phyloP scores from a whole-genome alignment of 2,113 vertebrate species.

The Cheilinus undulatus region DNA sequence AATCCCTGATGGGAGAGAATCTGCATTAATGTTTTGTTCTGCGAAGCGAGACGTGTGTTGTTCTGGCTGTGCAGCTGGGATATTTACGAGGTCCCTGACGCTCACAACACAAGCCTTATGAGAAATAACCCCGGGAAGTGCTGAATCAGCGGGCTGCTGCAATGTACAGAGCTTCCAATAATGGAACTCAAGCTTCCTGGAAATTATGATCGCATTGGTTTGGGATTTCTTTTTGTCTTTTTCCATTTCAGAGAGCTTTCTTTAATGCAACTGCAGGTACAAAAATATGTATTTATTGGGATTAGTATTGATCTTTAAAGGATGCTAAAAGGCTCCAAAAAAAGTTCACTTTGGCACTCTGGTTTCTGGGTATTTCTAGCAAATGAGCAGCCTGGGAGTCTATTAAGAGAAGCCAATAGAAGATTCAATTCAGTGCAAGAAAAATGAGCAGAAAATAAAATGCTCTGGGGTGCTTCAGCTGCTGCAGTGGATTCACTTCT shows the following conservation, averaged over 20 bases:
- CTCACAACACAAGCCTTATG: conserved; percentile 57
- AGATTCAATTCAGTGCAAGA: conserved; percentile 32
- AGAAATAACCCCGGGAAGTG: conserved; percentile 70
- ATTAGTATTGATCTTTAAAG: conserved; percentile 54
- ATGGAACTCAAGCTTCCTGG: conserved; percentile 61
- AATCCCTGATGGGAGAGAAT: conserved; percentile 24
- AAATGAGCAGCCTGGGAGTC: conserved; percentile 20
- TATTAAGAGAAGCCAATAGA: conserved; percentile 36
- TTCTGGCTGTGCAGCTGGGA: conserved; percentile 59
- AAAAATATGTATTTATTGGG: conserved; percentile 26
- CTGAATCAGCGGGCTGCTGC: conserved; percentile 71
- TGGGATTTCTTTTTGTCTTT: conserved; percentile 49
- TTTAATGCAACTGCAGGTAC: conserved; percentile 8
- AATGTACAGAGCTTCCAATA: conserved; percentile 46
- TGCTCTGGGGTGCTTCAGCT: not conserved
- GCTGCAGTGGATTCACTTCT: conserved; percentile 2
- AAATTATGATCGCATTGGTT: conserved; percentile 67
- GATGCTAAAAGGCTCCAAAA: not conserved
- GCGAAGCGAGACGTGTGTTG: conserved; percentile 50
- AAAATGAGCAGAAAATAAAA: conserved; percentile 3
- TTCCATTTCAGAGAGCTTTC: conserved; percentile 30
- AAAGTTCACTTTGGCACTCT: conserved; percentile 7
- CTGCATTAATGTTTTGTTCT: conserved; percentile 55
- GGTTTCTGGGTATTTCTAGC: conserved; percentile 19
- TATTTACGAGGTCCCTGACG: conserved; percentile 70